Base-by-base conservation (phyloP, 92 coral and sea anemone species). In the Phymanthus crucifer region DNA sequence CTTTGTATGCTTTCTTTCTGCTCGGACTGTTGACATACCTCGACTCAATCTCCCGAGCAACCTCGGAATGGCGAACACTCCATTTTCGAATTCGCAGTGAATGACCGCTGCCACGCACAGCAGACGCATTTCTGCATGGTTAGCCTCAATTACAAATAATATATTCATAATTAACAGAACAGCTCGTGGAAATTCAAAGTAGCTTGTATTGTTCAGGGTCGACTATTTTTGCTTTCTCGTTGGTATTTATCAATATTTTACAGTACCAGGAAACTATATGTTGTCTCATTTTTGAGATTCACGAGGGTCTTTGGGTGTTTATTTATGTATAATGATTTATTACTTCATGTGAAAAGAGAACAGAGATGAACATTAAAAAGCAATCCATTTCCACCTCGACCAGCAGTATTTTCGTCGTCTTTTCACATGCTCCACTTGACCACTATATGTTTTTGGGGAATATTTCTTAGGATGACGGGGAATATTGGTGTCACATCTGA, bases 401-500 rank as follows among this genome's bases (percentile, higher is more conserved):
- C 0, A n/a, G 10, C 40, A 47, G 13, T 31, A 6, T 1, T 18
- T 45, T 1, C 4, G 4, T 13, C 40, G 18, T 14, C 14, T 79
- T 40, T 9, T 67, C 26, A 69, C 36, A 32, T 27, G 11, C 69
- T 36, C 31, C 70, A 29, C 37, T 79, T 67, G 32, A 48, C 76
- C 8, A 79, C 75, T 18, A 35, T 27, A n/a, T 56, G 57, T n/a
- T n/a, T n/a, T 47, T 33, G 33, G 18, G 68, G 4, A 32, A 24
- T 76, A 37, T 45, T 47, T 66, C 86, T 61, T 6, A 82, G 66
- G 9, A 82, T 82, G 40, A 82, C 80, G 9, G 86, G 86, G 40
- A 74, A 82, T 40, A 57, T 58, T 21, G 79, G 79, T 1, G 86
- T 27, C 33, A 82, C 78, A 45, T 74, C 80, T 7, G 77, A 57